These are phyloP conservation scores for Troides helena DNA, from an alignment of 2,888 invertebrate genomes.

Conservation along the genomic window DNA sequence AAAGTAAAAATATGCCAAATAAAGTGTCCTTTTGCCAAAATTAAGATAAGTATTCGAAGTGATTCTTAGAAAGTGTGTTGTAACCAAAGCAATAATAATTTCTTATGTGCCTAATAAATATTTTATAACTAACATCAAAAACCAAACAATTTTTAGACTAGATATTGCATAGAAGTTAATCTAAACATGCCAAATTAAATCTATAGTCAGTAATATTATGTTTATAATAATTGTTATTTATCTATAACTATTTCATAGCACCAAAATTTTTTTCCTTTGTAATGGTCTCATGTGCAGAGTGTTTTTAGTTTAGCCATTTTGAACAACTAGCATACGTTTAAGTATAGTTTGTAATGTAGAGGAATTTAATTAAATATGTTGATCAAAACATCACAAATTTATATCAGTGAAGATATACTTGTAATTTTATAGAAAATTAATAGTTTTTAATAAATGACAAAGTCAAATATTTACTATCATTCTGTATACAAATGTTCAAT, in stretches of 20 bases:
- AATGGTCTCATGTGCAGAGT: constrained; percentile 54
- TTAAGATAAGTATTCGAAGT: constrained; percentile 71
- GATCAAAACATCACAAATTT: constrained; percentile 52
- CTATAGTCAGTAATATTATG: constrained; percentile 38
- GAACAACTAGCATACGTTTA: constrained; percentile 54
- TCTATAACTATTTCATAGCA: constrained; percentile 32
- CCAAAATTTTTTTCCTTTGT: constrained; percentile 40
- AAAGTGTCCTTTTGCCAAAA: constrained; percentile 68
- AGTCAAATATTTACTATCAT: constrained; percentile 36
- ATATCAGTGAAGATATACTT: constrained; percentile 36
- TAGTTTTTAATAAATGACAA: constrained; percentile 35
- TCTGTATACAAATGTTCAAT: constrained; percentile 29
- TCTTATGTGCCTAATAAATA: constrained; percentile 70
- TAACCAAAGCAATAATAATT: constrained; percentile 78
- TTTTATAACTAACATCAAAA: constrained; percentile 55
- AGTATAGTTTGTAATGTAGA: constrained; percentile 38
- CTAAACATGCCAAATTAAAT: constrained; percentile 41
- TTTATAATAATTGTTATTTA: constrained; percentile 34
- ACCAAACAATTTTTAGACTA: constrained; percentile 65
- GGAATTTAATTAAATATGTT: constrained; percentile 33
- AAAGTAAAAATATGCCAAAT: constrained; percentile 57
- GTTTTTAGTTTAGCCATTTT: constrained; percentile 47
- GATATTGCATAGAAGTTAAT: constrained; percentile 43
- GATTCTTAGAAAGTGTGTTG: constrained; percentile 71
- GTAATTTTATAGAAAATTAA: constrained; percentile 30